Conservation (phyloP, 2,888 invertebrate species). For the Chrysopilus asiliformis region DNA sequence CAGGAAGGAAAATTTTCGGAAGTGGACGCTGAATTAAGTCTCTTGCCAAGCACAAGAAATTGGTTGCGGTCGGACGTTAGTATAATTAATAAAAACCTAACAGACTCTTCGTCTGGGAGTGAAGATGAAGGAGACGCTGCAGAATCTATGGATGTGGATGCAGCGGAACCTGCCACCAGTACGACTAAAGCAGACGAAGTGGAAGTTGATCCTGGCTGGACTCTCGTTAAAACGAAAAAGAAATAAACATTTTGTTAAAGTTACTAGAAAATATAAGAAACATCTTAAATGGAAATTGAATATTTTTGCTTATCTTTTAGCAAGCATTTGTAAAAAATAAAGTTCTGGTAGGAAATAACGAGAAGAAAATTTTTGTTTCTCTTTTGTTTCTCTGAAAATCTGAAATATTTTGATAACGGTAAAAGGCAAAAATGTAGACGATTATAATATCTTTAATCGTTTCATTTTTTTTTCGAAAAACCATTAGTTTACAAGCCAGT, state of each 20-base stretch:
- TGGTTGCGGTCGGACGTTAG: slow-evolving; percentile 44
- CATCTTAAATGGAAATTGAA: no score
- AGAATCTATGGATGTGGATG: slow-evolving; percentile 25
- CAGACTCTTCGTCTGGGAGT: slow-evolving; percentile 35
- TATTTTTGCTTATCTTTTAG: no score
- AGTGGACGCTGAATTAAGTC: slow-evolving; percentile 42
- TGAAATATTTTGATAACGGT: no score
- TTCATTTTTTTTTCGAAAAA: no score
- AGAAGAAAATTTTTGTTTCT: no score
- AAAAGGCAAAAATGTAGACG: no score
- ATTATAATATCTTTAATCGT: no score
- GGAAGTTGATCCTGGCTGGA: slow-evolving; percentile 51
- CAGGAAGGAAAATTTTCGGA: slow-evolving; percentile 43
- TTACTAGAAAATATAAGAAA: no score
- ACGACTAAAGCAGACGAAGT: slow-evolving; percentile 13
- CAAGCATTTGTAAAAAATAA: no score
- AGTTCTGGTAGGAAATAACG: no score
- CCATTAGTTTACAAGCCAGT: no score
- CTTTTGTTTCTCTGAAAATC: no score
- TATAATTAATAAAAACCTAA: slow-evolving; percentile 14
- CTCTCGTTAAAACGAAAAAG: slow-evolving; percentile 43
- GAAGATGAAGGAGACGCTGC: slow-evolving; percentile 30
- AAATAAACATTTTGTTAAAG: slow-evolving; percentile 18
- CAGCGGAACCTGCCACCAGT: slow-evolving; percentile 20
- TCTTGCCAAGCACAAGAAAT: slow-evolving; percentile 44